A percentile compares a stretch with the other conserved stretches of the same genome.
phyloP scores from a whole-genome alignment of 1,140 invertebrate genomes.

The Tenebrio molitor region DNA sequence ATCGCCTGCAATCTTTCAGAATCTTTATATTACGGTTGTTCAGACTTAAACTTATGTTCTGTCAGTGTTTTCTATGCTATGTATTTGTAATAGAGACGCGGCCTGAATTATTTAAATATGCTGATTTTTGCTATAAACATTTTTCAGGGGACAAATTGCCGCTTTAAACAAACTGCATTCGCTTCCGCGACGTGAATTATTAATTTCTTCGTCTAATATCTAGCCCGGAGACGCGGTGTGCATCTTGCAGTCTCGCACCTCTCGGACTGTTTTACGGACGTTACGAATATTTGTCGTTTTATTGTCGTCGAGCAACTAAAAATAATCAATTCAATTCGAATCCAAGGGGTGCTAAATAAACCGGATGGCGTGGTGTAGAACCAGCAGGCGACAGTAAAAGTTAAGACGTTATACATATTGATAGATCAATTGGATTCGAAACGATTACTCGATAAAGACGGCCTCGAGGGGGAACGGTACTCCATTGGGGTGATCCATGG shows the following conservation, averaged over 20 bases:
- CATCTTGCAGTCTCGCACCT: not conserved
- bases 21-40: conserved; percentile 61
- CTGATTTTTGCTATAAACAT: conserved; percentile 47
- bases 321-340: conserved; percentile 37
- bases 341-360: conserved; percentile 32
- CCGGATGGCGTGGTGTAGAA: conserved; percentile 18
- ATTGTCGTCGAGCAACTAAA: conserved; percentile 22
- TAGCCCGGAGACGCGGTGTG: not conserved
- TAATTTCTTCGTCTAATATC: conserved; percentile 18
- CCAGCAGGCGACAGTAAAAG: conserved; percentile 55
- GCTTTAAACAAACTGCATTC: conserved; percentile 12
- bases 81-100: conserved; percentile 49
- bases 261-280: not conserved
- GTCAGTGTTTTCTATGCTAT: conserved; percentile 50
- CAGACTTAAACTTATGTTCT: conserved; percentile 60
- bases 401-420: conserved; percentile 67
- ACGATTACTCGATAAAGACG: conserved; percentile 65
- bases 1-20: conserved; percentile 59
- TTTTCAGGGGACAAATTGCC: conserved; percentile 46
- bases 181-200: conserved; percentile 14
- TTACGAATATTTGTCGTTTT: not conserved
- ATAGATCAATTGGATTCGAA: conserved; percentile 67
- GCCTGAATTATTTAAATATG: conserved; percentile 57
- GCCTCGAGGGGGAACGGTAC: conserved; percentile 55
- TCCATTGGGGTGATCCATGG: conserved; percentile 56